Evolutionary conservation across 2,113 vertebrate genomes (phyloP), one percentile per base, ranked within the genome.

Genomic region (Nycticebus coucang): DNA sequence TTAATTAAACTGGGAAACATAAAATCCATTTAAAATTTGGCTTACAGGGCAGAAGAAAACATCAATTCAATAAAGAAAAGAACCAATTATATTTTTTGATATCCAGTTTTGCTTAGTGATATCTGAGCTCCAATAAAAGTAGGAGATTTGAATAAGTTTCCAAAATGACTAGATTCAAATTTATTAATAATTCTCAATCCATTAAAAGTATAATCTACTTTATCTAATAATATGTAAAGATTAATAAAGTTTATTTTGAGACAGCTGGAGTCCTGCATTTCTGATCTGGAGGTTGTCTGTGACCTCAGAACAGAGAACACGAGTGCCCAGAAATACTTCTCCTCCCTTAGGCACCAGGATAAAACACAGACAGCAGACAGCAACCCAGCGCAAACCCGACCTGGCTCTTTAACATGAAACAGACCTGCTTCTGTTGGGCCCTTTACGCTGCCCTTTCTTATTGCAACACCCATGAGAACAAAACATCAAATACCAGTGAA

Each of bases 351-450:
- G 75, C 45, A 41, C 26, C 35, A 55, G 50, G 89, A 92, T 74
- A 60, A 90, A 95, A 77, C 87, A 50, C 78, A 97, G 71, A 97
- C 87, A 91, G 53, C 78, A 97, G 71, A 97, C 85, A 90, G 53
- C 87, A 92, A 68, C 3, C 75, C 79, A 89, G 80, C 60, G 81
- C 62, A 94, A 94, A 94, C 4, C 66, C 91, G 60, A 68, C 12
- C 35, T n/a, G 64, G 75, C n/a, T 88, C 66, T 92, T 93, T 95
- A 78, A 95, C 19, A 0, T 94, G 96, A 87, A 97, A 87, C 74
- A 97, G 37, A 1, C 53, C 15, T 89, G 60, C 95, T 90, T 89
- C 96, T 87, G 19, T 78, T 95, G n/a, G 13, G 62, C 28, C 9
- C 92, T 53, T 97, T 68, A 97, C 97, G 80, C n/a, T 30, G 28